Base-by-base conservation (phyloP, 2,113 vertebrate species). In the Montifringilla adamsi region DNA sequence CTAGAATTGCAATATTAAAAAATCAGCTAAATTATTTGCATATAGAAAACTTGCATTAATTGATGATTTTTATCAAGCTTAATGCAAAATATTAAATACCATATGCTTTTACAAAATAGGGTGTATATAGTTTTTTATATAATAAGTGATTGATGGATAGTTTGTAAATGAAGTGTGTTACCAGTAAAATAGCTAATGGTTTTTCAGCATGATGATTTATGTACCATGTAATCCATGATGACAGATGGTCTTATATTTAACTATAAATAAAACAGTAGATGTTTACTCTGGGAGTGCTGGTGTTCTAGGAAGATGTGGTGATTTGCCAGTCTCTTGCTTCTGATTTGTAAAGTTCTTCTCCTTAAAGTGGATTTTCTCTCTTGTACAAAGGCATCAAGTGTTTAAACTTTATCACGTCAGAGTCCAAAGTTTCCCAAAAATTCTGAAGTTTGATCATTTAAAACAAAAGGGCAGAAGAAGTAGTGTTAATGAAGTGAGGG, bases 181-280 rank as follows among this genome's bases (percentile, higher is more conserved):
- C 83, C 63, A 84, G 70, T 89, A 79, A 97, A 97, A 93, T 88
- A 91, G 30, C 83, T 96, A 95, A 95, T 91, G 78, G 67, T 41
- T 59, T 97, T 97, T 90, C 87, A 84, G 79, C 47, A n/a, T 73
- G 64, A 78, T 95, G 91, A 97, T 96, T 97, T 96, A 97, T 96
- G 77, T 92, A 89, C 73, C 11, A 0, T 85, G 67, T 94, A 97
- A 96, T 96, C 60, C 37, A 39, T 89, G 53, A 92, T 95, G 97
- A 95, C 95, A 97, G 94, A 84, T 95, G 84, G 92, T 92, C 62
- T 92, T 92, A 81, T 84, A 90, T 60, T 58, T 90, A 95, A 68
- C 94, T 96, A 87, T 93, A 95, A 96, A 97, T 97, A 93, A 96
- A 95, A 66, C 62, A 94, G 82, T 94, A 96, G 79, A 63, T 92